Evolutionary conservation across 2,797 vertebrate species (phyloP).

Genomic region (Sebastes iracundus): DNA sequence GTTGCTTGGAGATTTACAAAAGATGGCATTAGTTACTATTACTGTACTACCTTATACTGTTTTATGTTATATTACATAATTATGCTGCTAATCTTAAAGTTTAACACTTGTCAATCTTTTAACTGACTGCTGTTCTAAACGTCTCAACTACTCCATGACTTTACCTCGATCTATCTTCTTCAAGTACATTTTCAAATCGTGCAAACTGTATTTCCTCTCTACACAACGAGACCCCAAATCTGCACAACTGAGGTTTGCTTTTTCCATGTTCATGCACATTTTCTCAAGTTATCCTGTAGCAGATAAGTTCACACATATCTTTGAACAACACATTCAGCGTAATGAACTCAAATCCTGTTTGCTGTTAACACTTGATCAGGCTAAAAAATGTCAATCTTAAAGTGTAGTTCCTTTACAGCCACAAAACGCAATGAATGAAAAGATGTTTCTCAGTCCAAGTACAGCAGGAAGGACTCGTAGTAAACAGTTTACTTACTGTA

Average conservation of each 20-base stretch:
- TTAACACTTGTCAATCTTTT: not conserved
- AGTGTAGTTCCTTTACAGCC: not conserved
- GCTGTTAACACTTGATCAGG: not conserved
- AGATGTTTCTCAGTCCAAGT: not conserved
- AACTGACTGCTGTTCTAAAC: not conserved
- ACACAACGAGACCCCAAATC: not conserved
- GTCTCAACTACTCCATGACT: not conserved
- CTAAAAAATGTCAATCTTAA: not conserved
- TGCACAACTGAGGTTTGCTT: not conserved
- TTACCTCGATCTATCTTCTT: not conserved
- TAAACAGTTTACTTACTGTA: constrained; percentile 71
- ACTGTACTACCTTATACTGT: not conserved
- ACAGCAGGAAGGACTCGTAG: constrained; percentile 13
- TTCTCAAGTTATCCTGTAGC: not conserved
- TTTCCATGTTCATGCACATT: not conserved
- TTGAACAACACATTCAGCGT: not conserved
- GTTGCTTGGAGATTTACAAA: not conserved
- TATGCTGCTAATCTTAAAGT: not conserved
- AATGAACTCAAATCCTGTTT: constrained; percentile 1
- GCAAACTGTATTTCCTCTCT: not conserved
- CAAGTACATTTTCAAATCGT: not conserved
- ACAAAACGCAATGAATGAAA: constrained; percentile 44
- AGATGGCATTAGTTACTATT: not conserved
- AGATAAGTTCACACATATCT: not conserved
- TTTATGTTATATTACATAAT: not conserved